Evolutionary conservation across 2,113 vertebrate species (phyloP), one percentile per base, ranked within the genome.

Genomic region (Pycnonotus jocosus): DNA sequence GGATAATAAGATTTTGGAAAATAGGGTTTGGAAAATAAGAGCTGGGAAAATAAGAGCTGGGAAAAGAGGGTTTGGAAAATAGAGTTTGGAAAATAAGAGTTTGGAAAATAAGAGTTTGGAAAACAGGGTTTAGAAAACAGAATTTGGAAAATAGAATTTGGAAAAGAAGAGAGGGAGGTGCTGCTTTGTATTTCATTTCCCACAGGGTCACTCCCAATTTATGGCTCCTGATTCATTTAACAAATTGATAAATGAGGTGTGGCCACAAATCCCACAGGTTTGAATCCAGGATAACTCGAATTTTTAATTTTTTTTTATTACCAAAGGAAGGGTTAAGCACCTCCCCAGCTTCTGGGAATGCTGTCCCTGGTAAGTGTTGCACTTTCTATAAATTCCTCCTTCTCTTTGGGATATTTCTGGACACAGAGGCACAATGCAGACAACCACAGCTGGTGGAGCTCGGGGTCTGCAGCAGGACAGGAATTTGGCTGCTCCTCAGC

Each of bases 401-500:
- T 25, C 22, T 56, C 77, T 81, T 79, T 30, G 14, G 83, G 95
- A 8, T 65, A 7, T 84, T 90, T 96, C 53, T 48, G 81, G 92
- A n/a, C 21, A 8, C 80, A 54, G 47, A 5, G 92, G 79, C 51
- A 77, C 79, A 69, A 80, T 82, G 71, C 78, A 73, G 12, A 33
- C 68, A 88, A 16, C 60, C 92, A 20, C 88, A 94, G 76, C 85
- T 25, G 9, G 5, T 38, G 83, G 80, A 84, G 45, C 11, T 30
- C 16, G 5, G 68, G 47, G n/a, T 71, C 42, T 95, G 87, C 90
- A 88, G 20, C 82, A 65, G 87, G 72, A 65, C 47, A 73, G 73
- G 90, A 71, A 95, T 91, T 90, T 93, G 96, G 93, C 92, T 71
- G 5, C 40, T 64, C 65, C 25, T 61, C 90, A 71, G 79, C 85